phyloP scores from a whole-genome alignment of 1,140 invertebrate species.

The Aethina tumida region DNA sequence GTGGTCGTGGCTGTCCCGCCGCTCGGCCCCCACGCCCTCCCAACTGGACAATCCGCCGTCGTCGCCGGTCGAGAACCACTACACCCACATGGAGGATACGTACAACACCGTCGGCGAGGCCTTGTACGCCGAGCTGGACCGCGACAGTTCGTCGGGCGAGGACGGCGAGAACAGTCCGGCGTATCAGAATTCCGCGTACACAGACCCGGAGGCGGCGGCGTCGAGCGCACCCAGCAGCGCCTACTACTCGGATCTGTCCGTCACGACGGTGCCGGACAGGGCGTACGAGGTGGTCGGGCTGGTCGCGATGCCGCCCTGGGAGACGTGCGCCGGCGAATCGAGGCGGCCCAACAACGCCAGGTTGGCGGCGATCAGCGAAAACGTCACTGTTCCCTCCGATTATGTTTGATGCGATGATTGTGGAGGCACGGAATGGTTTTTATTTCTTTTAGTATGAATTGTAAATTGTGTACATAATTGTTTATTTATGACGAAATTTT shows the following conservation, averaged over 20 bases:
- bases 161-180: conserved; percentile 46
- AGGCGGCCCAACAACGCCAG: conserved; percentile 35
- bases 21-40: conserved; percentile 34
- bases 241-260: conserved; percentile 57
- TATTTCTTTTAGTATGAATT: background rate
- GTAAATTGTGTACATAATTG: conserved; percentile 2
- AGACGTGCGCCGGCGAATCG: conserved; percentile 28
- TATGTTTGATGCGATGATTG: conserved; percentile 41
- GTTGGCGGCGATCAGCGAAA: conserved; percentile 56
- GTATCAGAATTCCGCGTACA: conserved; percentile 60
- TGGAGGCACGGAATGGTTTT: no score
- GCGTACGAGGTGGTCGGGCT: conserved; percentile 47
- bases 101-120: conserved; percentile 46
- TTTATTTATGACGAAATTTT: no score
- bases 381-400: conserved; percentile 47
- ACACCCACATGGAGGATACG: conserved; percentile 58
- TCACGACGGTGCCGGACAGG: conserved; percentile 40
- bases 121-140: conserved; percentile 50
- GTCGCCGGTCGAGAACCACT: conserved; percentile 54
- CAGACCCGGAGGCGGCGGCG: conserved; percentile 51
- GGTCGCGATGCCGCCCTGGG: conserved; percentile 35
- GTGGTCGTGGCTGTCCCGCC: conserved; percentile 54
- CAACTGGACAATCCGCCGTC: conserved; percentile 38
- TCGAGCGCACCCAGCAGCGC: conserved; percentile 59
- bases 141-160: conserved; percentile 22